Evolutionary conservation across 2,888 invertebrate species (phyloP).

Genomic region (Nudaria mundana): DNA sequence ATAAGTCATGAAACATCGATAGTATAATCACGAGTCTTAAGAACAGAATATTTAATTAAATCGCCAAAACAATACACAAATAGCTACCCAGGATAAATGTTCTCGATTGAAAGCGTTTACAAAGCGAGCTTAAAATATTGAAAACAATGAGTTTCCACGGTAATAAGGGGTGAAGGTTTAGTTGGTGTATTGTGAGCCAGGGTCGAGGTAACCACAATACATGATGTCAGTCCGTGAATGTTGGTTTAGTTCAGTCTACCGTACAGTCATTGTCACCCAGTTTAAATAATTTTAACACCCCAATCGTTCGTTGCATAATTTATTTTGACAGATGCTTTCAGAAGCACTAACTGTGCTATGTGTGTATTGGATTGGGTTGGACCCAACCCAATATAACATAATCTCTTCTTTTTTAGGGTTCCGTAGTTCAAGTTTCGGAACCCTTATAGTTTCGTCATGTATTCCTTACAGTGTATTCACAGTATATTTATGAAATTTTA

Average conservation of each 20-base stretch:
- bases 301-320: conserved; percentile 47
- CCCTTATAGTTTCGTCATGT: too few relatives aligned
- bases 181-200: conserved; percentile 34
- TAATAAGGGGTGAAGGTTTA: conserved; percentile 73
- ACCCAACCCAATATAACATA: not conserved
- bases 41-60: conserved; percentile 39
- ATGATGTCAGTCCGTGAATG: conserved; percentile 48
- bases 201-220: conserved; percentile 56
- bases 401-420: too few relatives aligned
- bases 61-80: conserved; percentile 39
- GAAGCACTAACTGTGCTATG: conserved; percentile 1
- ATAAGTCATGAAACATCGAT: conserved; percentile 11
- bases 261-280: conserved; percentile 61
- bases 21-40: conserved; percentile 13
- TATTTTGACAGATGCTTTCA: conserved; percentile 63
- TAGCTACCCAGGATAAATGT: conserved; percentile 48
- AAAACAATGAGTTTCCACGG: conserved; percentile 73
- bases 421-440: too few relatives aligned
- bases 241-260: conserved; percentile 66
- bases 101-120: conserved; percentile 44
- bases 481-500: too few relatives aligned
- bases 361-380: conserved; percentile 10
- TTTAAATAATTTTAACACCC: conserved; percentile 60
- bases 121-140: conserved; percentile 63
- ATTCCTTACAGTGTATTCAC: too few relatives aligned